Evolutionary conservation across 1,140 invertebrate species (phyloP), one percentile per base, ranked within the genome.

Genomic region (Drusus annulatus): DNA sequence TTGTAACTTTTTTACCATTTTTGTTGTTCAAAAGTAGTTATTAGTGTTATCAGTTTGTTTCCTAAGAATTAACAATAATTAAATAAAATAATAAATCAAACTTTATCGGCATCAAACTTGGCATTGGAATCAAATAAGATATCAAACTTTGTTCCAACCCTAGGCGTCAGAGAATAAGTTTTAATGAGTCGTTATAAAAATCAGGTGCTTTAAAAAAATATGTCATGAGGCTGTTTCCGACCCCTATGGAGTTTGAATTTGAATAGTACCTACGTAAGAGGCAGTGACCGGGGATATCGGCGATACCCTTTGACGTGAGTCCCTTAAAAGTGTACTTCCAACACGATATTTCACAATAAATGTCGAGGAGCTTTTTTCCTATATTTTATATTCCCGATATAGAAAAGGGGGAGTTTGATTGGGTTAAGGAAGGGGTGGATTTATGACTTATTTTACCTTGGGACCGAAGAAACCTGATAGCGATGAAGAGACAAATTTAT

Each of bases 311-410:
- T 68, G 76, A 80, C 71, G 65, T 74, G 60, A 63, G 62, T 82
- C 65, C 81, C 81, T 71, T 80, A 82, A 82, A 82, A 82, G 28
- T 80, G 81, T 82, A 31, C 23, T 36, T 19, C 73, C 63, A 78
- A 80, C 81, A 82, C 81, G 81, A 82, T 78, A 82, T 82, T 82
- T 82, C 78, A 79, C 78, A 76, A 82, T 82, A 82, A 82, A 82
- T 79, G 81, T 82, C 81, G 51, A 65, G 74, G 36, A 73, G 74
- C 63, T 71, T 68, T 75, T 65, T 65, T 16, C 28, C 75, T 77
- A 52, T 77, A 51, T 65, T 77, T 63, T 77, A 77, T 77, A 63
- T 63, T 68, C 36, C 58, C 75, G 58, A 77, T 68, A 63, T 51
- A 31, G 21, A 68, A 54, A 56, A 16, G 16, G 76, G 51, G 36